Evolutionary conservation across 2,113 vertebrate genomes (phyloP).

Genomic region (Etheostoma cragini): DNA sequence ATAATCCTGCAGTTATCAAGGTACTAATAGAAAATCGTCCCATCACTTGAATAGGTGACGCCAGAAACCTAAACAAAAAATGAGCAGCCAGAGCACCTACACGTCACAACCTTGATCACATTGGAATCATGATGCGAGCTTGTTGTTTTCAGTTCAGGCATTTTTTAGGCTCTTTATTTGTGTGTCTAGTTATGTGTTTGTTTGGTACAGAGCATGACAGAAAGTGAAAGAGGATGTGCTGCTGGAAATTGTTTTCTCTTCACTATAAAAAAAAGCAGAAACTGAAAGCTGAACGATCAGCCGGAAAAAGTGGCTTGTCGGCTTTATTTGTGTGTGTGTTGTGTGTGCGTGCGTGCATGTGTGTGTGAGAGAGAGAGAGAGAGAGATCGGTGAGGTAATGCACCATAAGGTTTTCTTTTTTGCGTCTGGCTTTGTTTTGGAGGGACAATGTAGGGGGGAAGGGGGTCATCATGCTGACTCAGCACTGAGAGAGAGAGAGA

Average conservation of each 20-base stretch:
- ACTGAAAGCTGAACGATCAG: slow-evolving; percentile 56
- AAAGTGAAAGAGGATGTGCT: slow-evolving; percentile 75
- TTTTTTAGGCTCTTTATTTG: slow-evolving; percentile 1
- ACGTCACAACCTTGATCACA: neutral
- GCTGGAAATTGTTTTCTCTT: slow-evolving; percentile 46
- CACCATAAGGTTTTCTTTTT: slow-evolving; percentile 32
- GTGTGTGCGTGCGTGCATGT: neutral
- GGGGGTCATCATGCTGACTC: slow-evolving; percentile 60
- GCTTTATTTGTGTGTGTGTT: slow-evolving; percentile 26
- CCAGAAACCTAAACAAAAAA: neutral
- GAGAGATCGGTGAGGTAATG: slow-evolving; percentile 42
- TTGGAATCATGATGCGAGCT: neutral
- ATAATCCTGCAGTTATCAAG: neutral
- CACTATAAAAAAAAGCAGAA: slow-evolving; percentile 67
- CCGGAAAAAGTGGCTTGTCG: slow-evolving; percentile 52
- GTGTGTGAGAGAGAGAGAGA: neutral
- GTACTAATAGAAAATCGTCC: neutral
- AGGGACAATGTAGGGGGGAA: neutral
- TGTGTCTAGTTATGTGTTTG: slow-evolving; percentile 15
- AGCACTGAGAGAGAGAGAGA: slow-evolving; percentile 5
- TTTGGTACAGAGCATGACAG: slow-evolving; percentile 45
- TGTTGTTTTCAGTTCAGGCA: neutral
- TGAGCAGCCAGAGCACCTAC: neutral
- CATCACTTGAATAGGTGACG: neutral
- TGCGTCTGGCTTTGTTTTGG: slow-evolving; percentile 15